A percentile compares a stretch with the other conserved stretches of the same genome.
Evolutionary conservation across 2,888 invertebrate species (phyloP).

Genomic region (Heliconius aoede): DNA sequence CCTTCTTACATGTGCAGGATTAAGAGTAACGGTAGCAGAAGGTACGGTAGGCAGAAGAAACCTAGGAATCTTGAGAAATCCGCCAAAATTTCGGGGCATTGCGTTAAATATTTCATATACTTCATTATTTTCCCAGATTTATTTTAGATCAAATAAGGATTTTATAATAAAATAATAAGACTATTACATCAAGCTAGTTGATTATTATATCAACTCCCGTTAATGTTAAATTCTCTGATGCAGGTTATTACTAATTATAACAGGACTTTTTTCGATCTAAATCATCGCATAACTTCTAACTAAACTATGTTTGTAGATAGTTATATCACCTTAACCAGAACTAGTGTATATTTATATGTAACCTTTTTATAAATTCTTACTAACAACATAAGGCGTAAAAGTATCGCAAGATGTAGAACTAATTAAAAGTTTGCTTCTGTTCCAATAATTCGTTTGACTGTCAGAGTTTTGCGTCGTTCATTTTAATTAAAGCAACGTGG

Average conservation of each 20-base stretch:
- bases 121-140: too few species aligned
- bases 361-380: conserved; percentile 62
- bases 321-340: not conserved
- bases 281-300: not conserved
- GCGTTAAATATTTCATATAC: too few species aligned
- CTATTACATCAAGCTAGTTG: too few species aligned
- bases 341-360: not conserved
- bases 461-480: conserved; percentile 83
- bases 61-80: too few species aligned
- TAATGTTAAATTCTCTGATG: not conserved
- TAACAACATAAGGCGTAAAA: conserved; percentile 77
- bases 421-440: conserved; percentile 83
- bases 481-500: conserved; percentile 84
- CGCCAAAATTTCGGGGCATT: too few species aligned
- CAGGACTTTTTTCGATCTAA: not conserved
- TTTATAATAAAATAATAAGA: not conserved
- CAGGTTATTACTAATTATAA: not conserved
- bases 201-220: not conserved
- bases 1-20: too few species aligned
- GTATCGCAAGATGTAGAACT: conserved; percentile 79
- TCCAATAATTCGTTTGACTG: conserved; percentile 84
- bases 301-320: not conserved
- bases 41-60: too few species aligned
- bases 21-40: too few species aligned
- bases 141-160: too few species aligned